Conservation (phyloP, 2,797 vertebrate species). For the Vireo griseus region DNA sequence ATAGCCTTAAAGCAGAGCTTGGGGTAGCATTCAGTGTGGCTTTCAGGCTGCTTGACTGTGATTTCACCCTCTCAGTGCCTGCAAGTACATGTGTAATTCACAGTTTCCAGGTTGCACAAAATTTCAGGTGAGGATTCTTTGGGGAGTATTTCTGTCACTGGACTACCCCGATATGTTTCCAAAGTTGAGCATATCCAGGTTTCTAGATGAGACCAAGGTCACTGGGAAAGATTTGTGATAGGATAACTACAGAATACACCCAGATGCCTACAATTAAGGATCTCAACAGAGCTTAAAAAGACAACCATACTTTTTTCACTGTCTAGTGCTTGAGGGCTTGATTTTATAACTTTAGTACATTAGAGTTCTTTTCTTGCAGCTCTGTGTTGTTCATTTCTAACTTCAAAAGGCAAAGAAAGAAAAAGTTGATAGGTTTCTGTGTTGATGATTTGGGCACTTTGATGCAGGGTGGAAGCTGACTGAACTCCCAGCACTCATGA, state of each 20-base stretch:
- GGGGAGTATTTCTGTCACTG: background rate
- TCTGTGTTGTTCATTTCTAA: background rate
- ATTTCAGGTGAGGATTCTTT: background rate
- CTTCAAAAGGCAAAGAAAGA: background rate
- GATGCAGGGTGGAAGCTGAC: background rate
- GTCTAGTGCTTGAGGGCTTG: background rate
- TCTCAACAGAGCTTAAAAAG: background rate
- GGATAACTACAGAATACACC: background rate
- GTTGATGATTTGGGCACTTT: background rate
- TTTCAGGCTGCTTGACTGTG: background rate
- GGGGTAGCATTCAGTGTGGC: background rate
- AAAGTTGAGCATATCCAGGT: background rate
- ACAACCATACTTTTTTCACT: background rate
- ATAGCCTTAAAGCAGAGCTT: background rate
- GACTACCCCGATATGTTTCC: background rate
- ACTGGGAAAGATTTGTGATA: background rate
- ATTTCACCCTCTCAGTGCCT: background rate
- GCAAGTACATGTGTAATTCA: background rate
- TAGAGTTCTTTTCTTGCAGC: background rate
- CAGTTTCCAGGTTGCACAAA: background rate
- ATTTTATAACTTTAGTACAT: background rate
- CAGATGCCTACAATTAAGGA: background rate
- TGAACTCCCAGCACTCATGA: background rate
- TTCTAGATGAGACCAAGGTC: background rate
- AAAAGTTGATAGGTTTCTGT: background rate